Evolutionary conservation across 64 coral and sea anemone species (phyloP).

Genomic region (Actinia tenebrosa): DNA sequence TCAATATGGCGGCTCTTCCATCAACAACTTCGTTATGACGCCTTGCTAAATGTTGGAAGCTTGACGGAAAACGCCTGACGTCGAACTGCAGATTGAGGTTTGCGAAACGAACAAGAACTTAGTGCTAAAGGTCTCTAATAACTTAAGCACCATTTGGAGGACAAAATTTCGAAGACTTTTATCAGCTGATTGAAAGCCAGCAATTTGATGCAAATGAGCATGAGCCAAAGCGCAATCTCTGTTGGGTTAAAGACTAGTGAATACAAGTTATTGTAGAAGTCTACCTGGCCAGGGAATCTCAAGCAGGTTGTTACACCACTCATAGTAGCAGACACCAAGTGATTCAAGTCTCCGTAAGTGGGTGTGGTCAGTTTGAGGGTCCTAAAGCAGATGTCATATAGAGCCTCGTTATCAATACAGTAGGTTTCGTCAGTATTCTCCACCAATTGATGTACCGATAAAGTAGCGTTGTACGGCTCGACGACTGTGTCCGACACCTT

Average conservation of each 20-base stretch:
- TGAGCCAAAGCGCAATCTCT: no score
- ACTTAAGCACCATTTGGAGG: background rate
- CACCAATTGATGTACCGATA: conserved; percentile 60
- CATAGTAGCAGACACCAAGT: conserved; percentile 59
- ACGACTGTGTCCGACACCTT: conserved; percentile 68
- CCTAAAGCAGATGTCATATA: conserved; percentile 61
- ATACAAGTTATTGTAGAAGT: no score
- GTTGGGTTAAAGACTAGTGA: no score
- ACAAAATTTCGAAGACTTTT: background rate
- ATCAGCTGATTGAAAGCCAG: no score
- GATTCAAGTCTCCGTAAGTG: conserved; percentile 60
- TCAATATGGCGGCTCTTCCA: no score
- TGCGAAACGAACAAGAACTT: no score
- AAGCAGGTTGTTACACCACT: conserved; percentile 56
- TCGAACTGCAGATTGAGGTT: no score
- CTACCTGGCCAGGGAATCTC: conserved; percentile 53
- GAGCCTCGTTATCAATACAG: conserved; percentile 64
- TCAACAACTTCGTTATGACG: no score
- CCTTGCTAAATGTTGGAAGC: no score
- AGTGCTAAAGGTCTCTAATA: no score
- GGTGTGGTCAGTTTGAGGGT: conserved; percentile 50
- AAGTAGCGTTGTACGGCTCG: conserved; percentile 56
- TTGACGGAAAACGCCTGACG: no score
- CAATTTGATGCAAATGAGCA: no score
- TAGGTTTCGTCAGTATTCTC: conserved; percentile 65